Evolutionary conservation across 2,113 vertebrate genomes (phyloP).

Genomic region (Macaca mulatta): DNA sequence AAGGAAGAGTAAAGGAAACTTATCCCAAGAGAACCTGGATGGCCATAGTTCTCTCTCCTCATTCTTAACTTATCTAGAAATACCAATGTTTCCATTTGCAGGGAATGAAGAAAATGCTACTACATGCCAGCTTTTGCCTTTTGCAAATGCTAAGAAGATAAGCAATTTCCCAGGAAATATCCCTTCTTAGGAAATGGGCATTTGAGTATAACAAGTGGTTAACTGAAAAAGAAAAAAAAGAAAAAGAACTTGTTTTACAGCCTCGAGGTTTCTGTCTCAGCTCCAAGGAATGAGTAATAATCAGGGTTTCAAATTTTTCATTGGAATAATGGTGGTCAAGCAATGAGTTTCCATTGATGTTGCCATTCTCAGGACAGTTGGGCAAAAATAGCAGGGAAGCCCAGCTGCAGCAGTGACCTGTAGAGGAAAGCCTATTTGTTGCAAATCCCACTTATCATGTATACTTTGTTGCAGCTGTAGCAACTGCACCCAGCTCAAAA

Average conservation of each 20-base stretch:
- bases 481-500: background rate
- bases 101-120: background rate
- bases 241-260: conserved; percentile 64
- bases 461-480: background rate
- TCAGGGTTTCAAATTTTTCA: conserved; percentile 34
- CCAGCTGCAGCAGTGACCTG: conserved; percentile 2
- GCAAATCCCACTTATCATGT: conserved; percentile 22
- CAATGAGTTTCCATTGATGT: conserved; percentile 21
- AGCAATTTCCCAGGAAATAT: background rate
- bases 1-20: background rate
- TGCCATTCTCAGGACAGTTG: conserved; percentile 47
- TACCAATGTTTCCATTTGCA: background rate
- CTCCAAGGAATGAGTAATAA: conserved; percentile 54
- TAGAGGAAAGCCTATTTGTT: conserved; percentile 25
- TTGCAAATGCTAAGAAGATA: background rate
- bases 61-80: background rate
- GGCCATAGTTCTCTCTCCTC: background rate
- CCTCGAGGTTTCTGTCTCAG: conserved; percentile 29
- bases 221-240: background rate
- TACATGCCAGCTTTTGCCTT: background rate
- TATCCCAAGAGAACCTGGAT: background rate
- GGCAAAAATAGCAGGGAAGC: background rate
- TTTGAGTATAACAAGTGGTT: conserved; percentile 36
- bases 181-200: conserved; percentile 26
- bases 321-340: conserved; percentile 45